Base-by-base conservation (phyloP, 2,113 vertebrate species). In the Azemiops feae region DNA sequence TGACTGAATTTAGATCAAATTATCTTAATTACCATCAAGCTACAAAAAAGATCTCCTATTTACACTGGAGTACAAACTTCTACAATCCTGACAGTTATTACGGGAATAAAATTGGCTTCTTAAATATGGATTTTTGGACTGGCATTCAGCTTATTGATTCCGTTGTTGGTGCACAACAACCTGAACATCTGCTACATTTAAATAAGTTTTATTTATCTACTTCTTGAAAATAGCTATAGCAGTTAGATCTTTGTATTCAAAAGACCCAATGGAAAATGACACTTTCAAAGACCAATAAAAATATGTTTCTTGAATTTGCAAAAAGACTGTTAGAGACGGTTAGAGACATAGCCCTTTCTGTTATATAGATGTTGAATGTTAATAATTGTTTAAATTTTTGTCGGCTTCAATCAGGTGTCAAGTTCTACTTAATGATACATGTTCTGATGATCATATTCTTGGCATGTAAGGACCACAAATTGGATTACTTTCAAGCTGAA, bases 401-500 rank as follows among this genome's bases (percentile, higher is more conserved):
- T 39, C 53, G 50, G 57, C 90, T 54, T 93, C 92, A 39, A 89
- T 93, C 58, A 93, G 91, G 60, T 88, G 45, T 93, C 94, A 97
- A 89, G 6, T 45, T 94, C 39, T 74, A 54, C 34, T 86, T 96
- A 94, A 93, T n/a, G 85, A 95, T 89, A 96, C 95, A 94, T 43
- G 5, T 88, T 94, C 93, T 94, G 25, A 0, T 64, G 92, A 95
- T 93, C 69, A 39, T 50, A 94, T 22, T 81, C 58, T 90, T 11
- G 39, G 23, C 34, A 88, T 94, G 94, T 94, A 89, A 95, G 93
- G 89, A 94, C 89, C 94, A 96, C 90, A 94, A 91, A 91, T 93
- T 91, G 92, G 30, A 95, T 95, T 96, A 92, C 53, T 96, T 88
- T 95, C 52, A 95, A 93, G 88, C 88, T 92, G 60, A 89, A 96